Conservation (phyloP, 2,797 vertebrate species). For the Chromis chromis region DNA sequence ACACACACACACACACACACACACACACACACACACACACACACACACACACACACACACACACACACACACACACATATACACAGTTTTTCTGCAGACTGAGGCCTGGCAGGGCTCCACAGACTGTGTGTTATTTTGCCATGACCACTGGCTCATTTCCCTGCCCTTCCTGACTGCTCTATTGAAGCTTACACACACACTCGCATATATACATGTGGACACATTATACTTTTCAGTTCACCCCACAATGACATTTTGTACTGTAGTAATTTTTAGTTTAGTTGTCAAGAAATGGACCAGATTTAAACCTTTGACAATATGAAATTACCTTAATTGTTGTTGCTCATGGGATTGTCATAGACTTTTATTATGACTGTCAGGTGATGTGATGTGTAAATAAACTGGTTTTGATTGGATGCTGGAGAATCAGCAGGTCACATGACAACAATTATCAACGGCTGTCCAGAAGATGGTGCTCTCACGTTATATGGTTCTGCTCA, state of each 20-base stretch:
- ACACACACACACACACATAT: not conserved
- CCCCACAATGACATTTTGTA: not conserved
- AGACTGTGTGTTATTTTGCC: constrained; percentile 60
- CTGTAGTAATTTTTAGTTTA: not conserved
- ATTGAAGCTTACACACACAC: constrained; percentile 13
- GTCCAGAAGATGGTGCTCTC: constrained; percentile 68
- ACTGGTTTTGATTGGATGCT: constrained; percentile 20
- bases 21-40: too few relatives aligned
- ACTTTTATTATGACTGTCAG: not conserved
- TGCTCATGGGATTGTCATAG: not conserved
- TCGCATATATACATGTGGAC: not conserved
- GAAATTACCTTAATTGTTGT: not conserved
- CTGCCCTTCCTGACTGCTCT: constrained; percentile 37
- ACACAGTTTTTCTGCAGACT: constrained; percentile 24
- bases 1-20: constrained; percentile 22
- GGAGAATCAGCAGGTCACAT: constrained; percentile 23
- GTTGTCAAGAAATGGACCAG: not conserved
- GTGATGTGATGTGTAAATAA: not conserved
- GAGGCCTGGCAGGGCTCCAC: constrained; percentile 49
- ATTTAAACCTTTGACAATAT: not conserved
- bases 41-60: rapidly evolving
- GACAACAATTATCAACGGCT: not conserved
- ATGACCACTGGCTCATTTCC: constrained; percentile 44
- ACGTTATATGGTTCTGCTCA: not conserved
- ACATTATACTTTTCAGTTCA: constrained; percentile 10